These are phyloP conservation scores for Hyposoter dolosus DNA, from an alignment of 2,888 invertebrate species.

Conservation along the genomic window DNA sequence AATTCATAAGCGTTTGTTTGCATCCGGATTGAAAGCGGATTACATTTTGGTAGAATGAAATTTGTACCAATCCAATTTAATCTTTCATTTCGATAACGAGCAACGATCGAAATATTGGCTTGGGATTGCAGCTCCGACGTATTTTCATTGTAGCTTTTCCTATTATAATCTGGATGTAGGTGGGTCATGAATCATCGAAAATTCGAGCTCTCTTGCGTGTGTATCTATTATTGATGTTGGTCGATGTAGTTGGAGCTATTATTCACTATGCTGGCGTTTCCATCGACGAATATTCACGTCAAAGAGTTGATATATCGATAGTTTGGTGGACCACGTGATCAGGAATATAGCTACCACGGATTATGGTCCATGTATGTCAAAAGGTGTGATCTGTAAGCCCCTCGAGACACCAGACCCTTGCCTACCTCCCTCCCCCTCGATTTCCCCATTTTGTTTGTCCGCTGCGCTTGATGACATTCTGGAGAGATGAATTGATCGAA, in stretches of 20 bases:
- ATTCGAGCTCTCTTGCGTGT: slow-evolving; percentile 16
- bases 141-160: slow-evolving; percentile 17
- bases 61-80: slow-evolving; percentile 31
- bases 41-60: slow-evolving; percentile 23
- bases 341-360: slow-evolving; percentile 6
- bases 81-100: slow-evolving; percentile 12
- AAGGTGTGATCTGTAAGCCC: slow-evolving; percentile 64
- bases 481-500: slow-evolving; percentile 18
- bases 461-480: slow-evolving; percentile 54
- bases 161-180: slow-evolving; percentile 18
- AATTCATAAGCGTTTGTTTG: slow-evolving; percentile 6
- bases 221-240: slow-evolving; percentile 47
- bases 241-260: slow-evolving; percentile 49
- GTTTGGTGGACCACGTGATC: slow-evolving; percentile 43
- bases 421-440: slow-evolving; percentile 11
- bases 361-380: slow-evolving; percentile 52
- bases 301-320: slow-evolving; percentile 66
- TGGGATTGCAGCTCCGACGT: slow-evolving; percentile 5
- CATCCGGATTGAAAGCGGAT: background rate
- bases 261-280: slow-evolving; percentile 54
- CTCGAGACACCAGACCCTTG: slow-evolving; percentile 56
- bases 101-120: slow-evolving; percentile 9
- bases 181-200: slow-evolving; percentile 47
- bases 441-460: slow-evolving; percentile 60
- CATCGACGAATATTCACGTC: slow-evolving; percentile 62